Conservation (phyloP, 2,888 invertebrate genomes). For the Drosophila cracens region DNA sequence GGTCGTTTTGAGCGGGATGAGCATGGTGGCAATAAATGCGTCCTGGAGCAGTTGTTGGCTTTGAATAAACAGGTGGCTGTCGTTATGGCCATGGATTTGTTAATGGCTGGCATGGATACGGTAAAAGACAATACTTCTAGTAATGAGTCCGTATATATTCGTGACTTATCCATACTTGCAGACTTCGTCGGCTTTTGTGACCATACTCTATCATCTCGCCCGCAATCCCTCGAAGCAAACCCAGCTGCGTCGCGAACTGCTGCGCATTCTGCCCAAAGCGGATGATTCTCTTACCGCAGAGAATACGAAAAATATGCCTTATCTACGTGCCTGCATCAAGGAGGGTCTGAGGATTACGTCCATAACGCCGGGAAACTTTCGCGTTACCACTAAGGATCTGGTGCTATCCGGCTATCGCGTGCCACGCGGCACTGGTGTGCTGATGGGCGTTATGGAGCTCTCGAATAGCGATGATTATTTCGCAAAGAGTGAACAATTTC, state of each 20-base stretch:
- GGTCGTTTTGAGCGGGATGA: constrained; percentile 53
- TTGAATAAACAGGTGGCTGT: constrained; percentile 88
- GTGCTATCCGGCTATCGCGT: constrained; percentile 88
- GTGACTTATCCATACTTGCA: constrained; percentile 62
- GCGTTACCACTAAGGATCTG: constrained; percentile 87
- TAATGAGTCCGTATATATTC: background rate
- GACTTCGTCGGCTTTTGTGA: constrained; percentile 78
- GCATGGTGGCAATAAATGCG: constrained; percentile 83
- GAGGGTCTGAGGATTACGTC: constrained; percentile 89
- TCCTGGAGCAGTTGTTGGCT: constrained; percentile 88
- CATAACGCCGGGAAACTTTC: constrained; percentile 87
- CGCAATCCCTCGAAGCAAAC: constrained; percentile 88
- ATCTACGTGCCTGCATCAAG: constrained; percentile 90
- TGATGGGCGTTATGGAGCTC: constrained; percentile 89
- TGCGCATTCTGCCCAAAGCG: constrained; percentile 83
- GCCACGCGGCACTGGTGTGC: constrained; percentile 89
- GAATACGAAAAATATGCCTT: constrained; percentile 86
- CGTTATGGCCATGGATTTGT: constrained; percentile 90
- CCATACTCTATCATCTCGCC: constrained; percentile 85
- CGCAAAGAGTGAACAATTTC: constrained; percentile 87
- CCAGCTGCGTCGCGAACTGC: constrained; percentile 87
- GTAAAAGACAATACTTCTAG: constrained; percentile 84
- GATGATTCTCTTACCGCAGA: constrained; percentile 84
- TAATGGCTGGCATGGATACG: constrained; percentile 90
- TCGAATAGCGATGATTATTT: constrained; percentile 88